Conservation (phyloP, 2,797 vertebrate species). For the Gadopsis marmoratus region DNA sequence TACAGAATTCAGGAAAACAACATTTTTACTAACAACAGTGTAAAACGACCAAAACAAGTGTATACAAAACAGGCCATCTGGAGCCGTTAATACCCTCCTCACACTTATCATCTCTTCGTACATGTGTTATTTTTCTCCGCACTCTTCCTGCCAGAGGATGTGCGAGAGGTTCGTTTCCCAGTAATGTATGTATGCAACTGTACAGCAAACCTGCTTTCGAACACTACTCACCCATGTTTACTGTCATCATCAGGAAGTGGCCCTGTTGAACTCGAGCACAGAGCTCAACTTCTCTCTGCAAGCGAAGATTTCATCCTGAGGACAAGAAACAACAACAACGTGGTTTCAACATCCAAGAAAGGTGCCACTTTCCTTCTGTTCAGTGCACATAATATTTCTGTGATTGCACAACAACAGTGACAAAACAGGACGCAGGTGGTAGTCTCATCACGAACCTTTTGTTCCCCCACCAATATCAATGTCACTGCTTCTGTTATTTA, state of each 20-base stretch:
- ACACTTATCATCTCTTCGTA: constrained; percentile 30
- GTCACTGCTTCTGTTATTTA: constrained; percentile 51
- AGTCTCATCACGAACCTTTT: constrained; percentile 59
- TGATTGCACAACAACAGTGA: constrained; percentile 63
- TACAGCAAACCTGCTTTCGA: constrained; percentile 32
- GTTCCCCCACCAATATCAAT: constrained; percentile 28
- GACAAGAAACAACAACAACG: constrained; percentile 46
- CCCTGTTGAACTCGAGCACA: constrained; percentile 83
- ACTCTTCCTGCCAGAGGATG: constrained; percentile 73
- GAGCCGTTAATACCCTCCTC: constrained; percentile 48
- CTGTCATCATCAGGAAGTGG: constrained; percentile 90
- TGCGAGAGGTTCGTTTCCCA: constrained; percentile 35
- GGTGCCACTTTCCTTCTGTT: constrained; percentile 47
- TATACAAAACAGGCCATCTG: constrained; percentile 53
- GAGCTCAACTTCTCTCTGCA: constrained; percentile 81
- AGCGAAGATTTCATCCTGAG: constrained; percentile 77
- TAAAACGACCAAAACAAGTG: constrained; percentile 23
- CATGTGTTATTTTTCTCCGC: constrained; percentile 46
- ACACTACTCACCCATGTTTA: constrained; percentile 88
- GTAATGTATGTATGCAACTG: background rate
- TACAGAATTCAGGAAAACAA: constrained; percentile 14
- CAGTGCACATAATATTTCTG: constrained; percentile 52
- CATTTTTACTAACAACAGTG: constrained; percentile 15
- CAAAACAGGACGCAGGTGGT: constrained; percentile 78
- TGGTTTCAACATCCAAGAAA: constrained; percentile 53